phyloP scores from a whole-genome alignment of 2,113 vertebrate genomes.

The Chascanopsetta lugubris region DNA sequence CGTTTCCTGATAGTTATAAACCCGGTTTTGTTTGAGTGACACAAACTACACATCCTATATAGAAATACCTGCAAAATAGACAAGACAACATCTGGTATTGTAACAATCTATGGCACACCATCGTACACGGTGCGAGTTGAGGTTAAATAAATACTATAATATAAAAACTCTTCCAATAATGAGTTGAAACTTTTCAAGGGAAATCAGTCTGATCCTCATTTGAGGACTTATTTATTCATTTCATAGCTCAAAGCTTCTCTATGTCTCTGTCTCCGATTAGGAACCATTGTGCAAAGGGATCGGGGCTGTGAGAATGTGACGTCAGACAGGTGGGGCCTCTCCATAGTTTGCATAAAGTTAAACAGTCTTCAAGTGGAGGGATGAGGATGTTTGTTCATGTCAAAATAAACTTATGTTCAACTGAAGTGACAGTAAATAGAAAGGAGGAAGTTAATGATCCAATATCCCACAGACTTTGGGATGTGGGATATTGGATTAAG shows the following conservation, averaged over 20 bases:
- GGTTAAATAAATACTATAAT: not conserved
- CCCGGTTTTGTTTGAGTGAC: too few species aligned
- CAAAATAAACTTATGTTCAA: constrained; percentile 46
- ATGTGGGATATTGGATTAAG: too few species aligned
- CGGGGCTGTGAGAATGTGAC: too few species aligned
- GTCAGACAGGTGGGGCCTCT: constrained; percentile 61
- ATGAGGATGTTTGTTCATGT: not conserved
- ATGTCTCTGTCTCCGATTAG: not conserved
- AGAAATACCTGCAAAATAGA: too few species aligned
- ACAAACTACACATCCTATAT: too few species aligned
- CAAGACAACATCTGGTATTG: too few species aligned
- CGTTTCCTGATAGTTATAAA: too few species aligned
- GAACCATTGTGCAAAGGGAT: not conserved
- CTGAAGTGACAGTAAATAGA: too few species aligned
- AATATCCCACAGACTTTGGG: too few species aligned
- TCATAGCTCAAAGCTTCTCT: not conserved
- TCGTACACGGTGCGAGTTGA: too few species aligned
- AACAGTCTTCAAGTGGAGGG: not conserved
- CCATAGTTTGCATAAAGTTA: constrained; percentile 5
- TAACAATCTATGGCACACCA: too few species aligned
- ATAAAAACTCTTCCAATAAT: not conserved
- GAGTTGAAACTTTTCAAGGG: not conserved
- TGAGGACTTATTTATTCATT: not conserved
- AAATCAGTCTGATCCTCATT: not conserved
- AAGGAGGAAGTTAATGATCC: too few species aligned